Percentiles rank a stretch among this genome's conserved stretches.
These are phyloP conservation scores for Oxytorus armatus DNA, from an alignment of 2,888 invertebrate genomes.

Conservation along the genomic window DNA sequence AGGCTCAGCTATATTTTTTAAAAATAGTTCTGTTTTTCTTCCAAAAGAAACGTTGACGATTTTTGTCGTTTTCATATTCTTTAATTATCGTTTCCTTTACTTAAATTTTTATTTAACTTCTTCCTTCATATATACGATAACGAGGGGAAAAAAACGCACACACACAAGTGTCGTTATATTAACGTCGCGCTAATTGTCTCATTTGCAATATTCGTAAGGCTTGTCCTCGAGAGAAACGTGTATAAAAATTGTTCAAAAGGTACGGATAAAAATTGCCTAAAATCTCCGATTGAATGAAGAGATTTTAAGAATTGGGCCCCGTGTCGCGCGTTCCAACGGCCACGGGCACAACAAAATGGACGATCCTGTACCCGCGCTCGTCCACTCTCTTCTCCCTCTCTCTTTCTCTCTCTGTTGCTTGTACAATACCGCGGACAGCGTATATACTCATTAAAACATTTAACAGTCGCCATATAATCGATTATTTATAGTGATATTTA, in stretches of 20 bases:
- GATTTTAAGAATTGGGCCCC: conserved; percentile 60
- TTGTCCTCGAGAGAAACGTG: background rate
- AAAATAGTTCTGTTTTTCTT: too few species aligned
- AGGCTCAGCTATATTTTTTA: too few species aligned
- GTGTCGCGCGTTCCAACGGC: conserved; percentile 26
- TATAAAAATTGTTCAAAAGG: conserved; percentile 6
- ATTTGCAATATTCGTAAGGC: conserved; percentile 46
- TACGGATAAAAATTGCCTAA: conserved; percentile 25
- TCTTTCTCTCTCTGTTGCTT: conserved; percentile 18
- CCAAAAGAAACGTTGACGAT: too few species aligned
- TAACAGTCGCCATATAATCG: conserved; percentile 81
- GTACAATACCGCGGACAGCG: conserved; percentile 59
- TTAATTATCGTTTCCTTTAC: too few species aligned
- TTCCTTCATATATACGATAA: too few species aligned
- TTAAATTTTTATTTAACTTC: too few species aligned
- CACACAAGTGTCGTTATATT: conserved; percentile 22
- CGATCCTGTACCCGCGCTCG: background rate
- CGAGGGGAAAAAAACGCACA: too few species aligned
- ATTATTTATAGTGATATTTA: conserved; percentile 82
- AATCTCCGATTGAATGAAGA: conserved; percentile 63
- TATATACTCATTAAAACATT: conserved; percentile 80
- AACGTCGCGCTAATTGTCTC: conserved; percentile 50
- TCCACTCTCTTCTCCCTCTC: conserved; percentile 5
- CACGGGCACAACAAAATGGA: conserved; percentile 48
- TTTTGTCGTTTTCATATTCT: too few species aligned